Percentiles rank a stretch among this genome's conserved stretches.
These are phyloP conservation scores for Gnathonemus longibarbis DNA, from an alignment of 2,113 vertebrate genomes.

Conservation along the genomic window DNA sequence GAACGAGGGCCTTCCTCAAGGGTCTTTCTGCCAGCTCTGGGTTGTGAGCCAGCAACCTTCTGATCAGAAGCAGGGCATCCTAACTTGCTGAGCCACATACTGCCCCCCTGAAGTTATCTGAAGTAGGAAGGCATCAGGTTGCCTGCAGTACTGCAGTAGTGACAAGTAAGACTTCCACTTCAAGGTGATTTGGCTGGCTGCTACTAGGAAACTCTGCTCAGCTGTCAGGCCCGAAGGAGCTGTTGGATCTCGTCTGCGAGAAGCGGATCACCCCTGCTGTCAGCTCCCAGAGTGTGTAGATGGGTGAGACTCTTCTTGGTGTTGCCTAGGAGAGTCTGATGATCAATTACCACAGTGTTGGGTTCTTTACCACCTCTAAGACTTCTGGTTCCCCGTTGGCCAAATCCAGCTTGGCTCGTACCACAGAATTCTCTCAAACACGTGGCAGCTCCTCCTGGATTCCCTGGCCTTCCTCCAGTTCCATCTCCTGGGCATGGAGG, in stretches of 20 bases:
- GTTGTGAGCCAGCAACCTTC: not conserved
- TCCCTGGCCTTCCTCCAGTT: not conserved
- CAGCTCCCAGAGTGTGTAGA: not conserved
- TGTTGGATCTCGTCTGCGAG: not conserved
- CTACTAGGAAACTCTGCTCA: not conserved
- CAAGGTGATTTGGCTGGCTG: not conserved
- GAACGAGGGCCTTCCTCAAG: not conserved
- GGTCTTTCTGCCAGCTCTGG: not conserved
- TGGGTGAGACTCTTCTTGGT: not conserved
- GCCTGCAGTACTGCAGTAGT: not conserved
- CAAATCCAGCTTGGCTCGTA: not conserved
- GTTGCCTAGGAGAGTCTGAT: not conserved
- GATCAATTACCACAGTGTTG: not conserved
- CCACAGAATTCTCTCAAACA: not conserved
- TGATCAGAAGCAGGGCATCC: not conserved
- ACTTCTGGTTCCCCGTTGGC: not conserved
- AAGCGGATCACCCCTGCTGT: not conserved
- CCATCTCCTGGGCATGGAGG: not conserved
- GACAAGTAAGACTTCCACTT: not conserved
- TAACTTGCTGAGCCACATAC: not conserved
- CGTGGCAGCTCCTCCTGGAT: not conserved
- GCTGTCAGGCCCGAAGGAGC: not conserved
- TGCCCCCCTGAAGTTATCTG: not conserved
- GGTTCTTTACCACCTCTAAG: not conserved
- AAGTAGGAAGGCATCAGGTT: not conserved